A percentile compares a stretch with the other conserved stretches of the same genome.
Evolutionary conservation across 1,140 invertebrate genomes (phyloP).

Genomic region (Euwallacea fornicatus): DNA sequence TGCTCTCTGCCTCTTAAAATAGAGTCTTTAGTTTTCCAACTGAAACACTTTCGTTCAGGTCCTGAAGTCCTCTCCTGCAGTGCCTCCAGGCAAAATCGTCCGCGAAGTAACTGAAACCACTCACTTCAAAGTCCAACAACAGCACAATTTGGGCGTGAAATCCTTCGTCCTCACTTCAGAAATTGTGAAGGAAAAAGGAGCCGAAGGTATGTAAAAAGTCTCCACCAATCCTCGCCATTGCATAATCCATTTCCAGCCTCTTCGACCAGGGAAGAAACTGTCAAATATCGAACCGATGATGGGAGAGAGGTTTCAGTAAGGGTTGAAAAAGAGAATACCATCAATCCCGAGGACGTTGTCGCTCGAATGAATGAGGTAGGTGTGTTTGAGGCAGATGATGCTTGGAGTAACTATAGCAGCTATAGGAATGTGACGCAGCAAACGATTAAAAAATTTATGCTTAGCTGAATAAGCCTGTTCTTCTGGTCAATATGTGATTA

Average conservation of each 20-base stretch:
- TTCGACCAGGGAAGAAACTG: constrained; percentile 39
- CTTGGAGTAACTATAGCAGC: constrained; percentile 56
- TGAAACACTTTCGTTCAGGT: constrained; percentile 17
- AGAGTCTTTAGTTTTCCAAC: too few species aligned
- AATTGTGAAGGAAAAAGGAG: constrained; percentile 53
- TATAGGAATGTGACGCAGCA: constrained; percentile 57
- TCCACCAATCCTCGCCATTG: neutral
- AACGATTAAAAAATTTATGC: constrained; percentile 56
- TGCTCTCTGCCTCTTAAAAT: too few species aligned
- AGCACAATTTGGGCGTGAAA: constrained; percentile 56
- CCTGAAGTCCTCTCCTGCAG: constrained; percentile 51
- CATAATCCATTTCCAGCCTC: neutral
- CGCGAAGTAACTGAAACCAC: constrained; percentile 62
- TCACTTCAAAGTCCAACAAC: constrained; percentile 59
- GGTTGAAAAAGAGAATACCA: neutral
- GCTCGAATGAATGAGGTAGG: constrained; percentile 55
- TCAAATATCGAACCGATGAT: constrained; percentile 31
- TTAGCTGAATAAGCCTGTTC: constrained; percentile 13
- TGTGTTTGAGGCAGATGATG: constrained; percentile 44
- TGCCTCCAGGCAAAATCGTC: constrained; percentile 55
- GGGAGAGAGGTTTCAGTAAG: constrained; percentile 30
- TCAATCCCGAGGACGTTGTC: constrained; percentile 46
- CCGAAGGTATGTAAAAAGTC: constrained; percentile 39
- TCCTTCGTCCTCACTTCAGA: constrained; percentile 60
- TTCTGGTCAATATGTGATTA: too few species aligned